Conservation (phyloP, 2,888 invertebrate genomes). For the Lasioglossum zephyrum region DNA sequence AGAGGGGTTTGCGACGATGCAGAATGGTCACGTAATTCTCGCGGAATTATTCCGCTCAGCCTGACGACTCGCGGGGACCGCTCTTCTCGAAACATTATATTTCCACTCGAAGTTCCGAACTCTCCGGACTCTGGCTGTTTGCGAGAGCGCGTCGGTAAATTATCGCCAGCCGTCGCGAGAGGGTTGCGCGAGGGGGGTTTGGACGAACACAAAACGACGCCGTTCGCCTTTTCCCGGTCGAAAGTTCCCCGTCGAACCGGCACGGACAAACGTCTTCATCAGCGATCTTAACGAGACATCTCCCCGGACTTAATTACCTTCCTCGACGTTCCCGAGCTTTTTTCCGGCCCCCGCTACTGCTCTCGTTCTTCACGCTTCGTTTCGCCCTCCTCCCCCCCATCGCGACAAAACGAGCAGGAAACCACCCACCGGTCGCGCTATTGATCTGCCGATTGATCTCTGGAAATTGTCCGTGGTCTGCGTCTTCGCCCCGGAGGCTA, state of each 20-base stretch:
- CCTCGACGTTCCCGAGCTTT: constrained; percentile 43
- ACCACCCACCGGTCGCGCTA: constrained; percentile 11
- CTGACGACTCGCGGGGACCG: constrained; percentile 41
- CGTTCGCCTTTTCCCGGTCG: constrained; percentile 39
- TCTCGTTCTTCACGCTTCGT: constrained; percentile 1
- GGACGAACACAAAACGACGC: constrained; percentile 21
- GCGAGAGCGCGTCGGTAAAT: constrained; percentile 55
- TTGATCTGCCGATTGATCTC: constrained; percentile 46
- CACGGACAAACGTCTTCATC: constrained; percentile 72
- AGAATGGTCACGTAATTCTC: constrained; percentile 60
- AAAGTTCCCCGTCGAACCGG: constrained; percentile 60
- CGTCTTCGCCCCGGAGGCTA: constrained; percentile 63
- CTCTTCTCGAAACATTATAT: constrained; percentile 56
- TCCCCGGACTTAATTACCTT: constrained; percentile 69
- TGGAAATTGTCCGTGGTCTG: constrained; percentile 61
- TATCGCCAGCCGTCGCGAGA: constrained; percentile 38
- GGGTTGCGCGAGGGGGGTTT: neutral
- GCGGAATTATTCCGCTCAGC: constrained; percentile 56
- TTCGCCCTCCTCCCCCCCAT: constrained; percentile 3
- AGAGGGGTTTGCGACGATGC: constrained; percentile 17
- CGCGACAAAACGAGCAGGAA: constrained; percentile 12
- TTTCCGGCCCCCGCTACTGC: constrained; percentile 21
- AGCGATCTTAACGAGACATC: constrained; percentile 73
- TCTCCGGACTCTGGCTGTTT: constrained; percentile 39
- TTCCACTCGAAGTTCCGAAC: constrained; percentile 60